Base-by-base conservation (phyloP, 2,113 vertebrate species). In the Synodontis membranacea region DNA sequence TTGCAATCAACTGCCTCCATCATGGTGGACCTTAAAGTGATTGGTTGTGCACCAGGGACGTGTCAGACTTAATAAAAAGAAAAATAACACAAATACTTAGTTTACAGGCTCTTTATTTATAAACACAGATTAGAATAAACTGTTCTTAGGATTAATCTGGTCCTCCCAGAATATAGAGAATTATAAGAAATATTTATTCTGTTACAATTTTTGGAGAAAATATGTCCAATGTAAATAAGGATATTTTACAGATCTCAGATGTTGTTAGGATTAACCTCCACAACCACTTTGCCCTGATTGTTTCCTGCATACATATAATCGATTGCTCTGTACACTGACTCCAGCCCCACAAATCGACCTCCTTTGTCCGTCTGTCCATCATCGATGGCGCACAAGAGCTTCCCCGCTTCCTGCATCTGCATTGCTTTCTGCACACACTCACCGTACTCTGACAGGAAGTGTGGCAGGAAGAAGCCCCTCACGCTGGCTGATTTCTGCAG, bases 281-380 rank as follows among this genome's bases (percentile, higher is more conserved):
- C 96, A 89, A 98, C 96, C 81, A 98, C 96, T 93, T 99, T 99
- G 86, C 98, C 97, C 88, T 95, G 93, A 94, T 99, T 99, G 91
- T 95, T 97, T 84, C 97, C 95, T 46, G 93, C 92, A 90, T 98
- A 98, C 97, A 99, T 96, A 93, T 98, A 95, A 93, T 99, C 96
- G 87, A 98, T 95, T 10, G 97, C 97, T 87, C 93, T 94, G 94
- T 97, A 98, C 64, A 98, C 91, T 0, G 97, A 96, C 92, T 97
- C 97, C 92, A 99, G 91, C 68, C 97, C 97, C n/a, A 86, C 90
- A 84, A 98, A 99, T 91, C 91, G 95, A 90, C 97, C 97, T 91
- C 92, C 95, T 0, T 93, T 90, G 64, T 95, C 92, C 91, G 60
- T 75, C 48, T 96, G 94, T 86, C 98, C 97, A 2, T 91, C 87